Conservation (phyloP, 2,888 invertebrate species). For the Tinea trinotella region DNA sequence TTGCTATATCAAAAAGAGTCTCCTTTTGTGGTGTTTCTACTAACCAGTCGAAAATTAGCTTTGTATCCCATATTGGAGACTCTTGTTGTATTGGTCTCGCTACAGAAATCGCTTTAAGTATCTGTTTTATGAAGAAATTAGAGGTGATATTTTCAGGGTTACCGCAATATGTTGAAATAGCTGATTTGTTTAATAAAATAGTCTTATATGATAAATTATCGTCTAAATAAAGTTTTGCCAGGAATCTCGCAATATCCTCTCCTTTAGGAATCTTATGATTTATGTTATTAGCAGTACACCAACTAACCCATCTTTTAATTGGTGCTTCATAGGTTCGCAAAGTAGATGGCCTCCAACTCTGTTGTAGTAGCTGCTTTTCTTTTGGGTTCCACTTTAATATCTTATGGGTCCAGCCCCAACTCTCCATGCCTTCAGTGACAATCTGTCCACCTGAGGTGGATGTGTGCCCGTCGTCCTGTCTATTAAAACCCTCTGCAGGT, state of each 20-base stretch:
- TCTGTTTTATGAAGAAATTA: constrained; percentile 26
- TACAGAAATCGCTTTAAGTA: constrained; percentile 23
- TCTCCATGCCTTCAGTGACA: constrained; percentile 27
- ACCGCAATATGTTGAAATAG: constrained; percentile 22
- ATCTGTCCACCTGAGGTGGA: constrained; percentile 22
- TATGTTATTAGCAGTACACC: constrained; percentile 22
- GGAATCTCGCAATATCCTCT: constrained; percentile 21
- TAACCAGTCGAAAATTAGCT: background rate
- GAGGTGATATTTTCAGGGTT: constrained; percentile 15
- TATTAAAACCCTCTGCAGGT: constrained; percentile 23
- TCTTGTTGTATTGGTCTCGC: no score
- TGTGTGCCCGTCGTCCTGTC: constrained; percentile 23
- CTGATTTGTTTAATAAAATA: constrained; percentile 25
- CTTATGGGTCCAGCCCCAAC: background rate
- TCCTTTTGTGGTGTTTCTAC: background rate
- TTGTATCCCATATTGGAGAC: constrained; percentile 25
- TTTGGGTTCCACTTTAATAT: background rate
- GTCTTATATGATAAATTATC: constrained; percentile 23
- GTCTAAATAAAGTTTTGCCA: constrained; percentile 22
- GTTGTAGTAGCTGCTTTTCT: background rate
- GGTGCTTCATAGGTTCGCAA: constrained; percentile 24
- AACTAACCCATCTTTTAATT: constrained; percentile 26
- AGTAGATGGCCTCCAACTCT: background rate
- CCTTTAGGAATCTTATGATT: no score
- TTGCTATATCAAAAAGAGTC: constrained; percentile 7